Conservation (phyloP, 2,113 vertebrate species). For the Scophthalmus maximus region DNA sequence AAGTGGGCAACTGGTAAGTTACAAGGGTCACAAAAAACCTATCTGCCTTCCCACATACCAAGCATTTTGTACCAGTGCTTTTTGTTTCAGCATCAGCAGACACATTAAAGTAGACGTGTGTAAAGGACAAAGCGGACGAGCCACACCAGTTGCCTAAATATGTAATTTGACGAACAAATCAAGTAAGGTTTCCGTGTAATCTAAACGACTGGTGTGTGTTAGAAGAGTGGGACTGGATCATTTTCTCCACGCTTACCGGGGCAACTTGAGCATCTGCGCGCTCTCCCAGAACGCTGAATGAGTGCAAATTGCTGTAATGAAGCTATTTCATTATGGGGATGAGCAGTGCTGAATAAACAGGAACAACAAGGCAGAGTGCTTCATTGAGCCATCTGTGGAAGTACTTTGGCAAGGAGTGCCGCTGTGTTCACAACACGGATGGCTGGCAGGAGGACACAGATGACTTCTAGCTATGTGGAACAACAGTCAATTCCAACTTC, state of each 20-base stretch:
- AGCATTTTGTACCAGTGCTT: background rate
- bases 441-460: constrained; percentile 49
- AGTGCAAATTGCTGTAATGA: constrained; percentile 79
- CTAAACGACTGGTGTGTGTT: constrained; percentile 20
- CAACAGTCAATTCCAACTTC: constrained; percentile 44
- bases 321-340: constrained; percentile 78
- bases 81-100: background rate
- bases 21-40: background rate
- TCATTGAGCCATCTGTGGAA: constrained; percentile 79
- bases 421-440: no score
- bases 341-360: constrained; percentile 80
- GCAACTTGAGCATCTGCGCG: constrained; percentile 72
- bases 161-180: constrained; percentile 38
- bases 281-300: constrained; percentile 68
- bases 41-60: background rate
- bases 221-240: constrained; percentile 30
- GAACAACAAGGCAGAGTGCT: constrained; percentile 73
- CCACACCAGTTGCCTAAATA: constrained; percentile 6
- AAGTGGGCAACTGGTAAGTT: background rate
- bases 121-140: background rate
- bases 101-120: background rate
- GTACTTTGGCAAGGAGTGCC: constrained; percentile 64
- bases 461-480: constrained; percentile 61
- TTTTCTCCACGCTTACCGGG: constrained; percentile 58
- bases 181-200: background rate